Evolutionary conservation across 2,113 vertebrate genomes (phyloP).

Genomic region (Microcebus ravelobensis): DNA sequence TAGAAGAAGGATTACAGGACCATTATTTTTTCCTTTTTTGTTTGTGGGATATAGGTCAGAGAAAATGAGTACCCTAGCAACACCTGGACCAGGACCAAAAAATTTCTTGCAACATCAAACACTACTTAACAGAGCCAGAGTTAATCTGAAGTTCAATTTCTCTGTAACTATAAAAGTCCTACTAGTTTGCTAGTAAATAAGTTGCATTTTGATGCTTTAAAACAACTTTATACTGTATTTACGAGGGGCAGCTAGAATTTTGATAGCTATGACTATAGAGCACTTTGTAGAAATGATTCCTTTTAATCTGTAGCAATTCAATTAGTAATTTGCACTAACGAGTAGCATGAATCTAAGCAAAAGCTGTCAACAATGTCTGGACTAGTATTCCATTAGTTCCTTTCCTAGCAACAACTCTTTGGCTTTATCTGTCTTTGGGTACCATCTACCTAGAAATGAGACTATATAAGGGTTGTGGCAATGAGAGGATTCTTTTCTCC

Average conservation of each 20-base stretch:
- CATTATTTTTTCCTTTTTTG: neutral
- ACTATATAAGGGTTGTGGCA: neutral
- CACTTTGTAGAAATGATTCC: neutral
- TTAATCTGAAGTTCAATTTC: slow-evolving; percentile 15
- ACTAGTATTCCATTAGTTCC: neutral
- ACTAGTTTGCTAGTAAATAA: neutral
- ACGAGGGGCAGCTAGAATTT: neutral
- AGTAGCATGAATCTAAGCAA: slow-evolving; percentile 15
- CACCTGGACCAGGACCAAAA: neutral
- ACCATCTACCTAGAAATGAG: neutral
- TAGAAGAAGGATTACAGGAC: neutral
- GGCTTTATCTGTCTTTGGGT: neutral
- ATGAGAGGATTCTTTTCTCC: neutral
- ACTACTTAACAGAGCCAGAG: neutral
- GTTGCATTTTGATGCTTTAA: neutral
- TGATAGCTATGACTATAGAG: neutral
- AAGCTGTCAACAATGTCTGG: neutral
- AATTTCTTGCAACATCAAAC: neutral
- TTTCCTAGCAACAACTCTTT: neutral
- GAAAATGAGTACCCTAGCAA: neutral
- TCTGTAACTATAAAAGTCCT: neutral
- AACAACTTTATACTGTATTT: slow-evolving; percentile 7
- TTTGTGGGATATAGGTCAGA: neutral
- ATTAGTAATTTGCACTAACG: slow-evolving; percentile 17
- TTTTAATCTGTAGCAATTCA: neutral